These are phyloP conservation scores for Rhynchopsitta pachyrhyncha DNA, from an alignment of 2,113 vertebrate genomes.

Conservation along the genomic window DNA sequence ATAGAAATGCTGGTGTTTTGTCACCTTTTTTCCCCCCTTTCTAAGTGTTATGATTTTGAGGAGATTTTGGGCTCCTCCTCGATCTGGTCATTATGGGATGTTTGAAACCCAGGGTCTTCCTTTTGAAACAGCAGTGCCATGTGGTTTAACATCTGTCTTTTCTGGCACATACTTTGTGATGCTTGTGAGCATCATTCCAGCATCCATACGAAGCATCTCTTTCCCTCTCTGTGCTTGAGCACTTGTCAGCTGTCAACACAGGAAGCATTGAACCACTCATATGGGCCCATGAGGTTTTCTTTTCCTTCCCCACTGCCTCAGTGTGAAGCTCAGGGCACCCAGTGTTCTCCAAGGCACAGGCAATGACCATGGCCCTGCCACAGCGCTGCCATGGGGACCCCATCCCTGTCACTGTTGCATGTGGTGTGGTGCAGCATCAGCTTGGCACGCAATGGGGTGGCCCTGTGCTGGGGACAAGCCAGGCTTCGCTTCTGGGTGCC, in stretches of 20 bases:
- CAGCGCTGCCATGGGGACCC: fast-evolving
- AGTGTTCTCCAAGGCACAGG: too few relatives aligned
- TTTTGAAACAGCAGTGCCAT: not conserved
- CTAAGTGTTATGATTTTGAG: not conserved
- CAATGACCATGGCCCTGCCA: not conserved
- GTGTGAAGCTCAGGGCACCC: not conserved
- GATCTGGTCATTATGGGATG: fast-evolving
- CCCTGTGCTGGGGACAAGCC: not conserved
- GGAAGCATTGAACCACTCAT: fast-evolving
- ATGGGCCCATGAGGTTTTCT: fast-evolving
- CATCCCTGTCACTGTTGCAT: fast-evolving
- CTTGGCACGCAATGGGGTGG: not conserved
- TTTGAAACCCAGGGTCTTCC: not conserved
- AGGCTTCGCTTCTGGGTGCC: not conserved
- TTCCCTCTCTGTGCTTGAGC: not conserved
- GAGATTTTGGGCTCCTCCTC: not conserved
- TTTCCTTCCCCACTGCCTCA: fast-evolving
- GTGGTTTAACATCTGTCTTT: not conserved
- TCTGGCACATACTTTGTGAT: not conserved
- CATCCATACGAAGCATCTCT: not conserved
- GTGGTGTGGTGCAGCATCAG: not conserved
- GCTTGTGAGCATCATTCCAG: not conserved
- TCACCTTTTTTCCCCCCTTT: too few relatives aligned
- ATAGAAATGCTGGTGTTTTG: not conserved
- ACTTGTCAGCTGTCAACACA: fast-evolving